Base-by-base conservation (phyloP, 2,888 invertebrate species). In the Sarcophaga rosellei region DNA sequence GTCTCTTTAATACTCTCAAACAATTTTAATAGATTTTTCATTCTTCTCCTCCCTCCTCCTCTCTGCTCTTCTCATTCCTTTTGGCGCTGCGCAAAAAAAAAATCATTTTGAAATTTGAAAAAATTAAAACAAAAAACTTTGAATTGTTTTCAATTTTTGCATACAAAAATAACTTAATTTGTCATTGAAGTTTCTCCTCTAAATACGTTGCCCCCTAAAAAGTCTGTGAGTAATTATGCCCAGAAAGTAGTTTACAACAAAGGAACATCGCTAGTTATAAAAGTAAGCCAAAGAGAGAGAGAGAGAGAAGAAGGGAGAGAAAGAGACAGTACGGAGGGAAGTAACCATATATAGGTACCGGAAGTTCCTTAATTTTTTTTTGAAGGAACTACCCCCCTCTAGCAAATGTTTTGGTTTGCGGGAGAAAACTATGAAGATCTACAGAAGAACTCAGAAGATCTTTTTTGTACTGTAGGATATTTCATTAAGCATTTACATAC, bases 211-310 rank as follows among this genome's bases (percentile, higher is more conserved):
- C 23, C 20, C 59, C 68, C 80, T 53, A 75, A 63, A 77, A 76
- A 80, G 77, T 77, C 77, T 78, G 74, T 62, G 69, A 81, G 83
- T 86, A 86, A 86, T 86, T 86, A 83, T 83, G 83, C 70, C 77
- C 17, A 75, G 79, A 75, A 47, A 69, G n/a, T 44, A 70, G 65
- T 79, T 77, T 65, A 12, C 47, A 47, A 59, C n/a, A 69, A n/a
- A 76, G 45, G n/a, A 11, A 62, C 73, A 23, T 23, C 63, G 53
- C 63, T 57, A 78, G 63, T 45, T 76, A 59, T 63, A 12, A 83
- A 69, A 74, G 59, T 65, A 59, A 45, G 77, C 5, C 21, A 63
- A 4, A 11, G 8, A 53, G 73, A 61, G 21, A 73, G 44, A 45
- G 44, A 20, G 15, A 17, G 0, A 15, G 23, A 10, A 2, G 10